Evolutionary conservation across 2,797 vertebrate genomes (phyloP).

Genomic region (Siniperca scherzeri): DNA sequence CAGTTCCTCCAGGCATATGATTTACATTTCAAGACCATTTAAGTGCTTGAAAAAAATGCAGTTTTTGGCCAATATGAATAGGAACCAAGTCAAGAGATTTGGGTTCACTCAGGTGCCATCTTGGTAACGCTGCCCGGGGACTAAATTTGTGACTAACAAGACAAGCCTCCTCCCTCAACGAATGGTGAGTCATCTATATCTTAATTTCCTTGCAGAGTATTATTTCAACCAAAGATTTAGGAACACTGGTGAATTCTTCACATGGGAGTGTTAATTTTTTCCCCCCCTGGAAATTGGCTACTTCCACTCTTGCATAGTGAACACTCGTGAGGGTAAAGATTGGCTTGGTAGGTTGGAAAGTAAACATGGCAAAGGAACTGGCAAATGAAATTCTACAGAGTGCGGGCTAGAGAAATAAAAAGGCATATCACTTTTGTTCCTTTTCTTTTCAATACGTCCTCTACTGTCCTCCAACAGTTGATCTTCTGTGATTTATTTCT

Average conservation of each 20-base stretch:
- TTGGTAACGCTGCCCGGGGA: slow-evolving; percentile 47
- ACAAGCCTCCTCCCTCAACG: slow-evolving; percentile 37
- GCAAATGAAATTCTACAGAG: slow-evolving; percentile 31
- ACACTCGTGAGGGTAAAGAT: slow-evolving; percentile 47
- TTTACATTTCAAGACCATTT: slow-evolving; percentile 67
- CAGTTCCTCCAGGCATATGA: slow-evolving; percentile 69
- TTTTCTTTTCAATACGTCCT: slow-evolving; percentile 41
- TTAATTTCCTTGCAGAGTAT: slow-evolving; percentile 19
- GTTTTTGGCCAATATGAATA: slow-evolving; percentile 68
- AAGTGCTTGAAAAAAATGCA: slow-evolving; percentile 62
- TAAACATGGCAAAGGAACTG: slow-evolving; percentile 29
- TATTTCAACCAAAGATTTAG: slow-evolving; percentile 46
- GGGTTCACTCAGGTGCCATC: slow-evolving; percentile 51
- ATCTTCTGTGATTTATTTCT: slow-evolving; percentile 58
- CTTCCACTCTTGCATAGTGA: slow-evolving; percentile 43
- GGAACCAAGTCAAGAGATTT: slow-evolving; percentile 49
- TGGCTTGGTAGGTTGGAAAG: slow-evolving; percentile 36
- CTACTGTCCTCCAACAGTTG: slow-evolving; percentile 31
- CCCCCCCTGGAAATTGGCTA: slow-evolving; percentile 48
- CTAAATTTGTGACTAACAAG: slow-evolving; percentile 52
- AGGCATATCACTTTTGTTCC: slow-evolving; percentile 21
- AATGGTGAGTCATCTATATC: slow-evolving; percentile 28
- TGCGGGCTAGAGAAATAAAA: slow-evolving; percentile 7
- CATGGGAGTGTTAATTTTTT: slow-evolving; percentile 23
- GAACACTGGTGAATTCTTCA: slow-evolving; percentile 18